These are phyloP conservation scores for Cirrhinus mrigala DNA, from an alignment of 2,797 vertebrate species.

Conservation along the genomic window DNA sequence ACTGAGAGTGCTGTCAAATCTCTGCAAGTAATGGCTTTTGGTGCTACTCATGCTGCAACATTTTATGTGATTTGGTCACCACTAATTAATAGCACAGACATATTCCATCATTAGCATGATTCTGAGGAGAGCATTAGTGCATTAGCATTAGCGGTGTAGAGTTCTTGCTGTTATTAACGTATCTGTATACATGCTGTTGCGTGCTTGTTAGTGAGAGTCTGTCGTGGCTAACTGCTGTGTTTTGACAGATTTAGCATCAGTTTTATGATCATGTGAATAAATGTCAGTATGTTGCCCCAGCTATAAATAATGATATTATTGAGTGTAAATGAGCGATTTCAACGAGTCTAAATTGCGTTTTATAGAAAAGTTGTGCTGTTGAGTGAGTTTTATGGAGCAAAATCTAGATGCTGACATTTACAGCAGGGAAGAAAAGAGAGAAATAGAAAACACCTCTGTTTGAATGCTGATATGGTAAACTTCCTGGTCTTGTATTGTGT, in stretches of 20 bases:
- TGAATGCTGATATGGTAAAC: conserved; percentile 36
- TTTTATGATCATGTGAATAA: conserved; percentile 39
- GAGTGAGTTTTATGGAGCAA: neutral
- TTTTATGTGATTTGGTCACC: neutral
- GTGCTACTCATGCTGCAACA: neutral
- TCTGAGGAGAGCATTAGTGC: neutral
- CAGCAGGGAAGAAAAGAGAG: neutral
- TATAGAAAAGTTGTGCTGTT: neutral
- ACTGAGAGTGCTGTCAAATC: neutral
- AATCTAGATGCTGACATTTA: neutral
- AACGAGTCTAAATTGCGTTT: conserved; percentile 2
- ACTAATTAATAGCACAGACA: conserved; percentile 32
- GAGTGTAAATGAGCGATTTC: conserved; percentile 17
- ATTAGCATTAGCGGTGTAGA: neutral
- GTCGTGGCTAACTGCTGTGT: conserved; percentile 24
- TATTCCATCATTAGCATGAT: conserved; percentile 29
- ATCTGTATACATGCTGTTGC: neutral
- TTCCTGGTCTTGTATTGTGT: conserved; percentile 21
- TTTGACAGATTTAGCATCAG: conserved; percentile 45
- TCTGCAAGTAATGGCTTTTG: neutral
- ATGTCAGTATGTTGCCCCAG: conserved; percentile 7
- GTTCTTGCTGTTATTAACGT: neutral
- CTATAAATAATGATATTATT: conserved; percentile 29
- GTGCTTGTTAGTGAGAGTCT: conserved; percentile 33
- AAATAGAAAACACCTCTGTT: neutral